A percentile compares a stretch with the other conserved stretches of the same genome.
phyloP scores from a whole-genome alignment of 2,113 vertebrate genomes.

The Dasyurus viverrinus region DNA sequence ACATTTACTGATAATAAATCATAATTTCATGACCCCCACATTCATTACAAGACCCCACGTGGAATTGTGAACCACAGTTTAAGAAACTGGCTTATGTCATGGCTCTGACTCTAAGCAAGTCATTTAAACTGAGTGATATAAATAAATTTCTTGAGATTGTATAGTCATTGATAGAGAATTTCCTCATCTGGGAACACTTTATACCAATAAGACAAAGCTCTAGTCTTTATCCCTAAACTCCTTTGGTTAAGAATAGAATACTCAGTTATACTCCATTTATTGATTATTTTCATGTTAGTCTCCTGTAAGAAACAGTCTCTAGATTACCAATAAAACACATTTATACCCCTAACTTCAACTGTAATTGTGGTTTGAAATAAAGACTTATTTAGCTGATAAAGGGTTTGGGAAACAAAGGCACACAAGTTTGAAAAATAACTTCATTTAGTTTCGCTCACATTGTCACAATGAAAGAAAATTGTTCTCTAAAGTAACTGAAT shows the following conservation, averaged over 20 bases:
- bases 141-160: not conserved
- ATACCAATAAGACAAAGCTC: not conserved
- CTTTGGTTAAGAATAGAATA: not conserved
- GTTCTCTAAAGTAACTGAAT: not conserved
- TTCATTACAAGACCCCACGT: too few species aligned
- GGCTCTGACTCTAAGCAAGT: not conserved
- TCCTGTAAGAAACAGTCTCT: not conserved
- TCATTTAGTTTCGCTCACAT: not conserved
- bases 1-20: too few species aligned
- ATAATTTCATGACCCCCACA: too few species aligned
- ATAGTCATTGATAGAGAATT: not conserved
- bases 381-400: not conserved
- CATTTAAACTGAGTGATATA: not conserved
- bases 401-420: not conserved
- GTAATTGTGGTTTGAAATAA: not conserved
- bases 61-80: too few species aligned
- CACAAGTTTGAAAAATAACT: not conserved
- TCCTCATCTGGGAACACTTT: not conserved
- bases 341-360: not conserved
- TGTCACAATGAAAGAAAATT: not conserved
- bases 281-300: not conserved
- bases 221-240: not conserved
- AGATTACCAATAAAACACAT: not conserved
- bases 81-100: too few species aligned
- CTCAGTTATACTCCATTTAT: not conserved